Conservation (phyloP, 1,140 invertebrate species). For the Zophobas atratus region DNA sequence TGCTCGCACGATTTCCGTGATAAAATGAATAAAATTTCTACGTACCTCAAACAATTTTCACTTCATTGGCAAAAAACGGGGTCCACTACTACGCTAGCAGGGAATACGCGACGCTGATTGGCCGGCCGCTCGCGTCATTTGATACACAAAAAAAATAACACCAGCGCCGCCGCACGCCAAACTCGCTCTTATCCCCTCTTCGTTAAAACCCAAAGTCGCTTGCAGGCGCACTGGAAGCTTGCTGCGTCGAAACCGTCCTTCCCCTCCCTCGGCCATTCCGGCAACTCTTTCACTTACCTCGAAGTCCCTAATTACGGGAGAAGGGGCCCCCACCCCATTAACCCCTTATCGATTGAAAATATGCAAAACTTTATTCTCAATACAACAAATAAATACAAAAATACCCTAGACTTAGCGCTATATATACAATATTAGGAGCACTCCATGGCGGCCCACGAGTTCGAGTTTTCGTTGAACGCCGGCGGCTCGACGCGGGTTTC, state of each 20-base stretch:
- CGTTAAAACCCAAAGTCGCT: slow-evolving; percentile 1
- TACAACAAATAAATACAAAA: slow-evolving; percentile 47
- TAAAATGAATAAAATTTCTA: slow-evolving; percentile 69
- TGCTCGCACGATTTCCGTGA: slow-evolving; percentile 64
- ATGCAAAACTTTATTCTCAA: slow-evolving; percentile 25
- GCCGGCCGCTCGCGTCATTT: slow-evolving; percentile 65
- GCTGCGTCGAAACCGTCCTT: slow-evolving; percentile 30
- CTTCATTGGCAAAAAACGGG: slow-evolving; percentile 66
- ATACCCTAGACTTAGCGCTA: slow-evolving; percentile 10
- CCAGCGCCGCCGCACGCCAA: slow-evolving; percentile 46
- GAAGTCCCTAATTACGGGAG: slow-evolving; percentile 31
- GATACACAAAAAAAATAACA: slow-evolving; percentile 67
- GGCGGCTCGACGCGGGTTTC: slow-evolving; percentile 54
- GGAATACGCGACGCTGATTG: slow-evolving; percentile 65
- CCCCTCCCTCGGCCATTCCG: slow-evolving; percentile 35
- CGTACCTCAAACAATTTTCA: slow-evolving; percentile 68
- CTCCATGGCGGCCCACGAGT: slow-evolving; percentile 67
- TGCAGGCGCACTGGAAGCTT: not conserved
- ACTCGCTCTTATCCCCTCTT: slow-evolving; percentile 8
- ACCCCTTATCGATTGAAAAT: slow-evolving; percentile 34
- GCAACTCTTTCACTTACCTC: slow-evolving; percentile 1
- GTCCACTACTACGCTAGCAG: slow-evolving; percentile 64
- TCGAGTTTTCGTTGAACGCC: slow-evolving; percentile 66
- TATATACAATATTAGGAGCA: slow-evolving; percentile 60
- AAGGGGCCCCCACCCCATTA: slow-evolving; percentile 17